These are phyloP conservation scores for Eupithecia subfuscata DNA, from an alignment of 2,888 invertebrate species.

Conservation along the genomic window DNA sequence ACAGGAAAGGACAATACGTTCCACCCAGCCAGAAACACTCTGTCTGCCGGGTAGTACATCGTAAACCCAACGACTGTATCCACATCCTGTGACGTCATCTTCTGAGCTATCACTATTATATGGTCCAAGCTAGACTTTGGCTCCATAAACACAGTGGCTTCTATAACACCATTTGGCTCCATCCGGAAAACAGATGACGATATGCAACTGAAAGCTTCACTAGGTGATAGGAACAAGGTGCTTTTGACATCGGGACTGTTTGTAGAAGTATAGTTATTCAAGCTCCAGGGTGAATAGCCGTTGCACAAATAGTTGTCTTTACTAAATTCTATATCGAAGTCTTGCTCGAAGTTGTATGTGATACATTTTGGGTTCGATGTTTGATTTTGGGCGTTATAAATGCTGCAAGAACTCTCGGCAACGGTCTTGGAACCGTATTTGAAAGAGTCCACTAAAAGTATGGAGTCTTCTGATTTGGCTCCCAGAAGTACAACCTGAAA, in stretches of 20 bases:
- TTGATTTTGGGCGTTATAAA: neutral
- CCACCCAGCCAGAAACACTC: slow-evolving; percentile 37
- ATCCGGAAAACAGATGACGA: slow-evolving; percentile 55
- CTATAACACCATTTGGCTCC: slow-evolving; percentile 49
- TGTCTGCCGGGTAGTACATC: slow-evolving; percentile 48
- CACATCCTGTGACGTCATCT: slow-evolving; percentile 35
- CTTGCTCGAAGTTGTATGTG: slow-evolving; percentile 5
- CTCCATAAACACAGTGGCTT: slow-evolving; percentile 55
- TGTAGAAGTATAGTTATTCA: slow-evolving; percentile 37
- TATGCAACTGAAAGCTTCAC: slow-evolving; percentile 51
- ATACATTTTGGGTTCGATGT: neutral
- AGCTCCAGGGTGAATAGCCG: slow-evolving; percentile 48
- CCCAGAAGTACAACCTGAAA: neutral
- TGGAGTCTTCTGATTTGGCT: neutral
- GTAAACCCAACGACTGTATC: slow-evolving; percentile 52
- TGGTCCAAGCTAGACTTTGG: slow-evolving; percentile 46
- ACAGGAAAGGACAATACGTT: slow-evolving; percentile 43
- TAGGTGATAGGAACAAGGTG: slow-evolving; percentile 52
- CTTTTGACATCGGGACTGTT: slow-evolving; percentile 35
- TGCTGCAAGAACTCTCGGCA: neutral
- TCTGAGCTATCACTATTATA: slow-evolving; percentile 53
- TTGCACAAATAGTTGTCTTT: slow-evolving; percentile 46
- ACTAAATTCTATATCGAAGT: neutral
- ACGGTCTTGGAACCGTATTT: neutral
- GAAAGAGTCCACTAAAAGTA: slow-evolving; percentile 1